Base-by-base conservation (phyloP, 2,113 vertebrate species). In the Daboia siamensis region DNA sequence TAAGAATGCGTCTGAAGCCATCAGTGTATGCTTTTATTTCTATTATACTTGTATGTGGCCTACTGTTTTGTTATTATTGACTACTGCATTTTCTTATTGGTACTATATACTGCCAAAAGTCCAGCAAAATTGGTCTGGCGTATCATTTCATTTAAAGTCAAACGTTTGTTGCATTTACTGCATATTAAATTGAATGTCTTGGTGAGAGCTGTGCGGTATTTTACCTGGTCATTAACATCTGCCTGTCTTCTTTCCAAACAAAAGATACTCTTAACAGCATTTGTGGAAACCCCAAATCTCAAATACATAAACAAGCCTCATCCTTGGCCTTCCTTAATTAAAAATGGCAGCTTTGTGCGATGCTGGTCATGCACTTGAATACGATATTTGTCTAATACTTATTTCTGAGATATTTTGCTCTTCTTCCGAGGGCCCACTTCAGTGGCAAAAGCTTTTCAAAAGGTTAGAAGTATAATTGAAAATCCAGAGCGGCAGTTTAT, bases 401-500 rank as follows among this genome's bases (percentile, higher is more conserved):
- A 64, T 64, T 52, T 26, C 46, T 39, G 5, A 15, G 51, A 12
- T n/a, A 26, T 54, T 69, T 91, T 15, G 86, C 44, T 48, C 24
- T 26, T 55, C 51, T 93, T 51, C 24, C 0, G 0, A 56, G 7
- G 23, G 59, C 33, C 91, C 29, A 51, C 1, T 90, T 87, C n/a
- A 55, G 46, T 20, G 5, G 88, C 96, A 94, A 95, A 94, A 96
- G 94, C 92, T 21, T 95, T 96, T 57, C 94, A 93, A 95, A 95
- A 96, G 92, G 90, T 93, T 93, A 93, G 94, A n/a, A 88, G 93
- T 96, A 91, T 95, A 96, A 97, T 92, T 96, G 97, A 96, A 96
- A 95, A 95, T 95, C 95, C 94, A 69, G 93, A 93, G 95, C 95
- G 94, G 94, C 95, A 92, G 92, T 97, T 95, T 95, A 93, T 97